Base-by-base conservation (phyloP, 2,797 vertebrate species). In the Etheostoma perlongum region DNA sequence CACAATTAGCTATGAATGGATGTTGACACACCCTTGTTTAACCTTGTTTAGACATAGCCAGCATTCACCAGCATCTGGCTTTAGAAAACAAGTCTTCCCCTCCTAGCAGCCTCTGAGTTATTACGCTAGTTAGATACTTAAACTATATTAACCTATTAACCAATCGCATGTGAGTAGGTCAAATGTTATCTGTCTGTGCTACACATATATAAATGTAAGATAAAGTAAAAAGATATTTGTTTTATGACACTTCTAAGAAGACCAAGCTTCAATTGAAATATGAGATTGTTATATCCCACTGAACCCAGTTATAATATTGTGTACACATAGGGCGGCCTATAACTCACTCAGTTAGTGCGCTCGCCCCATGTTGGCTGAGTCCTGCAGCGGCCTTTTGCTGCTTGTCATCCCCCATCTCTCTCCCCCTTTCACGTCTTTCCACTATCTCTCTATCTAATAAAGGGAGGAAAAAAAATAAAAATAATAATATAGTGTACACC, bases 11-110 rank as follows among this genome's bases (percentile, higher is more conserved):
- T 12, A 21, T 46, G 47, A 46, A 66, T 51, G 12, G 15, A 49
- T 61, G 19, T 18, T 3, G 13, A 60, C 53, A 67, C 57, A 36
- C 15, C 30, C 67, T 62, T 63, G 51, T 76, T 71, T 57, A 46
- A 52, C 13, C n/a, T 72, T 46, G 12, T 57, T 36, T 42, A 58
- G 8, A 51, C 16, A 52, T 18, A 23, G 64, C 7, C 49, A 55
- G 13, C 27, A 73, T 46, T 42, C 7, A 19, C 18, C 33, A n/a
- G n/a, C n/a, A 12, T 46, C 19, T 71, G 13, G 47, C 18, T 15
- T 57, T 19, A 59, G n/a, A 25, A 65, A 48, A 42, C 0, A n/a
- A 13, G 9, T 36, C 15, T 33, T 53, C 19, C 27, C 27, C 0
- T 55, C 4, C 33, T 44, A 14, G 46, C 6, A 60, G 55, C 46